phyloP scores from a whole-genome alignment of 2,113 vertebrate species.

The Paraplagusia blochii region DNA sequence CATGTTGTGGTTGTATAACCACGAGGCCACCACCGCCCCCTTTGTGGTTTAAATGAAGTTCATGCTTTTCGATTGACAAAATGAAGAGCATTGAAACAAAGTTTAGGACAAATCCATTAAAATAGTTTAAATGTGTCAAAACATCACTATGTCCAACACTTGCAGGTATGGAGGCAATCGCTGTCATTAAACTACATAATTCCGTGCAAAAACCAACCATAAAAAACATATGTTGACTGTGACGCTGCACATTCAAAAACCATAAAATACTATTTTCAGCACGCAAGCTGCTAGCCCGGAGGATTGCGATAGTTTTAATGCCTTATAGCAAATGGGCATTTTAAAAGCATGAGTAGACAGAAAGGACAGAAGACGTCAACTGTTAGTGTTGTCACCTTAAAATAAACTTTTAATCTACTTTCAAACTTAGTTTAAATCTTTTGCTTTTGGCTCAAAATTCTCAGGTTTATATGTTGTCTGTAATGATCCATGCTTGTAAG shows the following conservation, averaged over 20 bases:
- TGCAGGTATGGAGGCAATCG: not conserved
- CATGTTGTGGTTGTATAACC: too few relatives aligned
- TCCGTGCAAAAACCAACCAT: not conserved
- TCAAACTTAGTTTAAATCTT: too few relatives aligned
- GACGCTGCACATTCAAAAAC: not conserved
- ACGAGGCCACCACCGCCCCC: too few relatives aligned
- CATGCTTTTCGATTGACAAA: not conserved
- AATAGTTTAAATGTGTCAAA: not conserved
- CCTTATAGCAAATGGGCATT: not conserved
- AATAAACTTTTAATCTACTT: too few relatives aligned
- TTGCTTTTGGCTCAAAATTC: too few relatives aligned
- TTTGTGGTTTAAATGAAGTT: too few relatives aligned
- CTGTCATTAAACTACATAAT: not conserved
- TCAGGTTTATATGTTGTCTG: too few relatives aligned
- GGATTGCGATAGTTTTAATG: not conserved
- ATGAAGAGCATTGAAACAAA: not conserved
- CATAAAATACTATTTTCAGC: slow-evolving; percentile 9
- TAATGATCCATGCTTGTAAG: too few relatives aligned
- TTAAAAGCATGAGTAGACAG: not conserved
- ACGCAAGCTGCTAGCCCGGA: not conserved
- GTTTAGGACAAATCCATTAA: not conserved
- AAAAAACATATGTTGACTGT: slow-evolving; percentile 4
- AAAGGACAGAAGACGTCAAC: not conserved
- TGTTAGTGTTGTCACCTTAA: too few relatives aligned
- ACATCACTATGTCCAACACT: not conserved